phyloP scores from a whole-genome alignment of 2,888 invertebrate genomes.

The Caenorhabditis drosophilae region DNA sequence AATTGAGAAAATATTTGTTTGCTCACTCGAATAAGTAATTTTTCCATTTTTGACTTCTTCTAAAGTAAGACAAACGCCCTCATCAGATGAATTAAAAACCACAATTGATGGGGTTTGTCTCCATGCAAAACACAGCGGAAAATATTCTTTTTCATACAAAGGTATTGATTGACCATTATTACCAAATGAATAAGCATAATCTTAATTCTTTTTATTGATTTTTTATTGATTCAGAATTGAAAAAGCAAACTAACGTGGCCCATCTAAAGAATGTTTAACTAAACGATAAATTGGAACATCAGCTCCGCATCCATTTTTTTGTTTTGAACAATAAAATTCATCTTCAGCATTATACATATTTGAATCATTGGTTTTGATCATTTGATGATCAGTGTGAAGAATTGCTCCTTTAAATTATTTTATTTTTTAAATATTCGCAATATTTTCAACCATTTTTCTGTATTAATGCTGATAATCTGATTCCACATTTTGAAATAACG shows the following conservation, averaged over 20 bases:
- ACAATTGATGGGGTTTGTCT: conserved; percentile 34
- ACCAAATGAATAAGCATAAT: conserved; percentile 41
- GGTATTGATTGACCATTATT: conserved; percentile 19
- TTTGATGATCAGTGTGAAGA: conserved; percentile 27
- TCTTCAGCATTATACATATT: conserved; percentile 34
- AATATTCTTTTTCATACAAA: conserved; percentile 38
- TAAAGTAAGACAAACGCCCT: conserved; percentile 20
- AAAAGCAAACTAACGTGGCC: conserved; percentile 25
- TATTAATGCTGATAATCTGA: conserved; percentile 24
- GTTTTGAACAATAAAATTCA: conserved; percentile 43
- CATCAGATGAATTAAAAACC: conserved; percentile 28
- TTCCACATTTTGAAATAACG: conserved; percentile 17
- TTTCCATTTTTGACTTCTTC: conserved; percentile 11
- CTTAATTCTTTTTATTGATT: conserved; percentile 9
- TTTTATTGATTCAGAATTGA: not conserved
- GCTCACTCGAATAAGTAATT: conserved; percentile 35
- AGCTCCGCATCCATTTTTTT: conserved; percentile 40
- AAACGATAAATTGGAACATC: conserved; percentile 46
- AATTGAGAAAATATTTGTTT: conserved; percentile 28
- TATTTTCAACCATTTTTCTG: no score
- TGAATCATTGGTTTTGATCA: conserved; percentile 11
- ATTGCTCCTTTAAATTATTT: no score
- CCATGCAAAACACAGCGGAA: conserved; percentile 47
- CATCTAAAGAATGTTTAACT: conserved; percentile 29
- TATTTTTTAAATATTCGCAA: no score